Conservation (phyloP, 1,140 invertebrate genomes). For the Trichomalopsis sarcophagae region DNA sequence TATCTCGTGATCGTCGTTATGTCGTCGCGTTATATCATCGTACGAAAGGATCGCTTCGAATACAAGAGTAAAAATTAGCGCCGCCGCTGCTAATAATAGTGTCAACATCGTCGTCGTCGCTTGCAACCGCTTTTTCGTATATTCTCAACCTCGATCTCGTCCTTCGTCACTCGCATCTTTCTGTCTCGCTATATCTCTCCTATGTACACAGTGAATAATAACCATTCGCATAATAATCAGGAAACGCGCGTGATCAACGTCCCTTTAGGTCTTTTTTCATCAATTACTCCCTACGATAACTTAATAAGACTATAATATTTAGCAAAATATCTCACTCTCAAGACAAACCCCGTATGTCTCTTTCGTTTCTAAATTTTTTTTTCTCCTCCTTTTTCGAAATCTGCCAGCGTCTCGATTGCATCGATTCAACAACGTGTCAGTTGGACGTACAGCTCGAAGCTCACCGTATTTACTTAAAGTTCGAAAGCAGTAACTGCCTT, state of each 20-base stretch:
- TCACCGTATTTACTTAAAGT: not conserved
- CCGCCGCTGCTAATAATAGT: slow-evolving; percentile 9
- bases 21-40: slow-evolving; percentile 3
- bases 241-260: slow-evolving; percentile 5
- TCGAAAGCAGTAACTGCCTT: slow-evolving; percentile 12
- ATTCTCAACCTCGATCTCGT: too few species aligned
- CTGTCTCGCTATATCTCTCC: not conserved
- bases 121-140: slow-evolving; percentile 23
- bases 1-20: slow-evolving; percentile 1
- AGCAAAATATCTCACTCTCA: slow-evolving; percentile 47
- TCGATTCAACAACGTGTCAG: slow-evolving; percentile 27
- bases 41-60: slow-evolving; percentile 33
- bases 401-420: not conserved
- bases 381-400: not conserved
- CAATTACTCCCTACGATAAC: slow-evolving; percentile 22
- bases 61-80: slow-evolving; percentile 44
- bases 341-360: slow-evolving; percentile 43
- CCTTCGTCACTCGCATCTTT: not conserved
- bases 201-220: not conserved
- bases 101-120: slow-evolving; percentile 36
- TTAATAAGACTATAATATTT: slow-evolving; percentile 44
- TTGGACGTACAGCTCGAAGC: slow-evolving; percentile 25
- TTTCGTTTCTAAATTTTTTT: slow-evolving; percentile 12
- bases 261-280: slow-evolving; percentile 6
- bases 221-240: not conserved